Base-by-base conservation (phyloP, 2,797 vertebrate species). In the Onychomys arenicola region DNA sequence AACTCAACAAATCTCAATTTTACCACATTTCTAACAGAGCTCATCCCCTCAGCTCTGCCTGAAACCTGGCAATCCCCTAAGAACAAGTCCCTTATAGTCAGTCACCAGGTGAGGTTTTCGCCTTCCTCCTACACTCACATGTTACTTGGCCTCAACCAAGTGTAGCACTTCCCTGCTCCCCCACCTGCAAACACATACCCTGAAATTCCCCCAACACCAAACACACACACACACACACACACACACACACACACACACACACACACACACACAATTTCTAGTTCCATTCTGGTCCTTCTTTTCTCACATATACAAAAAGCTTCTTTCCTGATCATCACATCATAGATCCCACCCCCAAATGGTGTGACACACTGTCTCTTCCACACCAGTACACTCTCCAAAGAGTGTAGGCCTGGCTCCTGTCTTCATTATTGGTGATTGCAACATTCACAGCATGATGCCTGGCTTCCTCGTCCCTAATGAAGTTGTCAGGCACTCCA, bases 401-500 rank as follows among this genome's bases (percentile, higher is more conserved):
- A 57, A 93, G 80, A 90, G 16, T 52, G 67, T 37, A 89, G 69
- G 55, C 63, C 90, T 69, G 55, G 34, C n/a, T 94, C 29, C 57
- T 65, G 25, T 89, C 61, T 80, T 85, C 78, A 71, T 63, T 75
- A 67, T 7, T 37, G 19, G n/a, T 37, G 46, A 96, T 92, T 88
- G 89, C 73, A 37, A 82, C 85, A 94, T 71, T 76, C 67, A 69
- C 14, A n/a, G 49, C 43, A 49, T 88, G 59, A 92, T 19, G 34
- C 21, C 92, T 59, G 13, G 81, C 67, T 83, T 94, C 73, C 40
- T 78, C 71, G 57, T 75, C 40, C 76, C 85, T 89, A 90, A 85
- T 0, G 73, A 92, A 40, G 46, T 0, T 77, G 63, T 86, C 77
- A n/a, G 78, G 40, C 25, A 94, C 7, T n/a, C 80, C 19, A 65